Evolutionary conservation across 2,888 invertebrate species (phyloP).

Genomic region (Mesorhabditis sp.): DNA sequence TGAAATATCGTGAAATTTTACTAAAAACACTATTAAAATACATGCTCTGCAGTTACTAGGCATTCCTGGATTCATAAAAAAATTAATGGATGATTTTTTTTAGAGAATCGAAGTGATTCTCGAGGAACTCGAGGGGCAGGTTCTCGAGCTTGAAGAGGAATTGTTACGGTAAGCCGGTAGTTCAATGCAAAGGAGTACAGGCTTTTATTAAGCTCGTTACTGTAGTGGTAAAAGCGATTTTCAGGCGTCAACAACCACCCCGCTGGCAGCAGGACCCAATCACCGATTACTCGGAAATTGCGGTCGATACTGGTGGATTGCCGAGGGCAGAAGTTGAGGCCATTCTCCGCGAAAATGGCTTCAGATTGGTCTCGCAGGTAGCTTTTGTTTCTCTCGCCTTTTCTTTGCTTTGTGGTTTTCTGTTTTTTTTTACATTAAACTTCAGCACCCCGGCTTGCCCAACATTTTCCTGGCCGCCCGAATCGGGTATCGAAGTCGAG

Average conservation of each 20-base stretch:
- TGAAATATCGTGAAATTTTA: no score
- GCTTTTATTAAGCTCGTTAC: background rate
- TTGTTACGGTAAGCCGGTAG: background rate
- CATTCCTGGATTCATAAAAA: no score
- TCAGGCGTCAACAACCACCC: background rate
- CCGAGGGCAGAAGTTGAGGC: background rate
- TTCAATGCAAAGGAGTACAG: background rate
- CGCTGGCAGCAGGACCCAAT: background rate
- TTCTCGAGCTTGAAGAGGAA: background rate
- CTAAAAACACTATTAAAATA: no score
- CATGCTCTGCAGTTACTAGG: no score
- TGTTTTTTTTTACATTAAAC: background rate
- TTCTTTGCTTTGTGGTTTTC: background rate
- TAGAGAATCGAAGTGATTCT: background rate
- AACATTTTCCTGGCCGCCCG: conserved; percentile 2
- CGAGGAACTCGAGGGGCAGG: background rate
- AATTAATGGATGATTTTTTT: background rate
- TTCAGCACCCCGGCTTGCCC: conserved; percentile 2
- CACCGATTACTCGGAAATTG: background rate
- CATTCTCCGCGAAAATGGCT: background rate
- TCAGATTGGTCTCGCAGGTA: background rate
- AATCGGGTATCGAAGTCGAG: background rate
- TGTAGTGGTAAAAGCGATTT: background rate
- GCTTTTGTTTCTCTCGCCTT: background rate
- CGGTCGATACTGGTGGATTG: conserved; percentile 3